Percentiles rank a stretch among this genome's conserved stretches.
phyloP scores from a whole-genome alignment of 2,113 vertebrate genomes.

The Oenanthe oenanthe region DNA sequence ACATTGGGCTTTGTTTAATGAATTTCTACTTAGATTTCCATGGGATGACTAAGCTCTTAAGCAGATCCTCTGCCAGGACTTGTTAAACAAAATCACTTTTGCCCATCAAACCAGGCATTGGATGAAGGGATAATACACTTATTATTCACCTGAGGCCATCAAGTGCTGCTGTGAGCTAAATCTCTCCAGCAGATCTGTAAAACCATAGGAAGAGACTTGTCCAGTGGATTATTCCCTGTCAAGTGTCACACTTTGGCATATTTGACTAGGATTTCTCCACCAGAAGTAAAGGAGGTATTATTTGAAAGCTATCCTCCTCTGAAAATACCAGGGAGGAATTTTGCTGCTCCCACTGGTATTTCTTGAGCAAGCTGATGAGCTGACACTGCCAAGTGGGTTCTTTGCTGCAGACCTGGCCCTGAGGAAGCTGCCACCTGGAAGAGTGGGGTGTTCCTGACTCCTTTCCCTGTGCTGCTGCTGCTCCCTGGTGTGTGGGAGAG shows the following conservation, averaged over 20 bases:
- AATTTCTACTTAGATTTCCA: not conserved
- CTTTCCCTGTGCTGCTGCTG: not conserved
- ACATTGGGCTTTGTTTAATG: not conserved
- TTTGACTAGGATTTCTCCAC: not conserved
- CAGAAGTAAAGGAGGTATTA: not conserved
- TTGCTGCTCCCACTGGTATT: not conserved
- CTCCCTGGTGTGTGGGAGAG: conserved; percentile 5
- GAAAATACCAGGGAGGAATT: not conserved
- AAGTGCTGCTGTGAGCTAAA: not conserved
- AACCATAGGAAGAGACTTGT: not conserved
- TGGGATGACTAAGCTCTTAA: not conserved
- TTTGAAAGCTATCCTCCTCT: not conserved
- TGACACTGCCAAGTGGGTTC: not conserved
- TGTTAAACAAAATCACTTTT: not conserved
- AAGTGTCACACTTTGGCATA: not conserved
- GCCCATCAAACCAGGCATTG: not conserved
- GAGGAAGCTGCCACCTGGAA: not conserved
- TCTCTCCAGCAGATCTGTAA: not conserved
- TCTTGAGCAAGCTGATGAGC: not conserved
- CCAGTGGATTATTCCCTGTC: not conserved
- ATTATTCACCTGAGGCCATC: not conserved
- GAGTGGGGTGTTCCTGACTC: not conserved
- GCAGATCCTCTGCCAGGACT: not conserved
- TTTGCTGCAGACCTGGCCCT: not conserved
- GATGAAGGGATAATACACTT: not conserved